These are phyloP conservation scores for Peromyscus californicus DNA, from an alignment of 2,113 vertebrate species.

Conservation along the genomic window DNA sequence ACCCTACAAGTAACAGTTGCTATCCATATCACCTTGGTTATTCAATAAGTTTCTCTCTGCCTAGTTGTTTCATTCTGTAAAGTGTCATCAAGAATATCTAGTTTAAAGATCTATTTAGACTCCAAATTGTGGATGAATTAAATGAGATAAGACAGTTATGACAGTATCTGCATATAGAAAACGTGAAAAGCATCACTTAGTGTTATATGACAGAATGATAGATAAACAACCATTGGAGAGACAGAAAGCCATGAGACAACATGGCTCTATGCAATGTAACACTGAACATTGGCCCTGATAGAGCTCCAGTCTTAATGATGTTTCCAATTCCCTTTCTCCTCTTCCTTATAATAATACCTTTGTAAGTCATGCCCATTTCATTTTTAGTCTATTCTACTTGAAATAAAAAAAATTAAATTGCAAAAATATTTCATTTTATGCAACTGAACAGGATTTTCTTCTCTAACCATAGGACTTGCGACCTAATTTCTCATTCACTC, in stretches of 20 bases:
- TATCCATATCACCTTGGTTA: not conserved
- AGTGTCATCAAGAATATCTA: not conserved
- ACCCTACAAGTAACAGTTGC: not conserved
- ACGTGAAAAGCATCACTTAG: slow-evolving; percentile 34
- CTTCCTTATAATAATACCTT: not conserved
- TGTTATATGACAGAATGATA: slow-evolving; percentile 8
- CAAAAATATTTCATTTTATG: slow-evolving; percentile 3
- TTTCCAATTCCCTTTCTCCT: not conserved
- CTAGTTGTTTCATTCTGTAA: slow-evolving; percentile 4
- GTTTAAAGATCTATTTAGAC: not conserved
- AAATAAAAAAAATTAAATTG: slow-evolving; percentile 43
- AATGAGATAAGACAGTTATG: slow-evolving; percentile 1
- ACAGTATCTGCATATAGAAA: not conserved
- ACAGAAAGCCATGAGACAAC: not conserved
- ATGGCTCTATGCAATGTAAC: not conserved
- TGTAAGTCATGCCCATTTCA: not conserved
- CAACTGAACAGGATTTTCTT: slow-evolving; percentile 20
- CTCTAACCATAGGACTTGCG: not conserved
- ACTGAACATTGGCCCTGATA: not conserved
- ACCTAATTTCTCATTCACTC: not conserved
- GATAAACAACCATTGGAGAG: not conserved
- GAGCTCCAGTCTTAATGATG: not conserved
- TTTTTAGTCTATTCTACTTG: not conserved
- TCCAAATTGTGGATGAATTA: not conserved
- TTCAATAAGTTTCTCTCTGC: not conserved